These are phyloP conservation scores for Euplexia lucipara DNA, from an alignment of 2,888 invertebrate species.

Conservation along the genomic window DNA sequence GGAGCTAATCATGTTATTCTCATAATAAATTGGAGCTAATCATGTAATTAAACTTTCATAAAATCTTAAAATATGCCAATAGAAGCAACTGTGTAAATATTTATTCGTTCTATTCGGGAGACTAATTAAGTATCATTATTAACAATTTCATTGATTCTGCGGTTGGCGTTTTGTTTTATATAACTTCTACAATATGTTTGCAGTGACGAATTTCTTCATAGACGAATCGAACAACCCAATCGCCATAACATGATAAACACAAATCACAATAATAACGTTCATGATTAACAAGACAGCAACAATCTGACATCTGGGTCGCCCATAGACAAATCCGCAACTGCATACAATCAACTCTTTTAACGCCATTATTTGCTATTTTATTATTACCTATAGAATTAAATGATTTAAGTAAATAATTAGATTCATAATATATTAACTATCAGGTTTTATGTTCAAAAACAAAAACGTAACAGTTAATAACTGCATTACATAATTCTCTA, in stretches of 20 bases:
- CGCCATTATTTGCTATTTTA: constrained; percentile 46
- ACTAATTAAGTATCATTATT: constrained; percentile 43
- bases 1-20: too few relatives aligned
- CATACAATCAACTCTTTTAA: constrained; percentile 44
- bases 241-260: constrained; percentile 44
- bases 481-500: constrained; percentile 49
- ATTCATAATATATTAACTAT: constrained; percentile 54
- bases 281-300: constrained; percentile 44
- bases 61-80: constrained; percentile 48
- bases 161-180: constrained; percentile 33
- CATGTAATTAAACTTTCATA: constrained; percentile 50
- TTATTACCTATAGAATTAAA: constrained; percentile 60
- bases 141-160: constrained; percentile 42
- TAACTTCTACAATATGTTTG: constrained; percentile 22
- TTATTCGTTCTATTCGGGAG: constrained; percentile 19
- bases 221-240: constrained; percentile 33
- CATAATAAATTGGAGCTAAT: constrained; percentile 48
- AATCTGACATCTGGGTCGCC: constrained; percentile 20
- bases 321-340: constrained; percentile 39
- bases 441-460: constrained; percentile 47
- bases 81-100: constrained; percentile 38
- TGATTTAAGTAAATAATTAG: constrained; percentile 58
- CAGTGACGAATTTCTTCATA: constrained; percentile 36
- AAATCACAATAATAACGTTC: constrained; percentile 49
- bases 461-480: constrained; percentile 49